Evolutionary conservation across 2,113 vertebrate genomes (phyloP).

Genomic region (Aythya baeri): DNA sequence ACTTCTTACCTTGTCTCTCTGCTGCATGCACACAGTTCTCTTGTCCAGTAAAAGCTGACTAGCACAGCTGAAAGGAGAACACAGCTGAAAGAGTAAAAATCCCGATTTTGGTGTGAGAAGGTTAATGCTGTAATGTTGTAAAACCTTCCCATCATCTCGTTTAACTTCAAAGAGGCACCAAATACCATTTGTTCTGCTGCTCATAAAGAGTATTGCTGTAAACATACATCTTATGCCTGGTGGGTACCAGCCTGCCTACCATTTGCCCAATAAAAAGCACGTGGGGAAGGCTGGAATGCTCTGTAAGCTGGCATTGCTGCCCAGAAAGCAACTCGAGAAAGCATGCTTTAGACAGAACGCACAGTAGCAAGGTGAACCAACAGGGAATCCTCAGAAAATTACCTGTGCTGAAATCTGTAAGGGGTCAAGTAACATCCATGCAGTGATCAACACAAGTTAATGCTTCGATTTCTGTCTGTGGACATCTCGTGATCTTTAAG

Average conservation of each 20-base stretch:
- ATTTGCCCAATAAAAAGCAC: background rate
- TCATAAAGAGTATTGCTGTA: background rate
- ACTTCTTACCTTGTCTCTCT: background rate
- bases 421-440: background rate
- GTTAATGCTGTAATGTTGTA: background rate
- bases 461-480: background rate
- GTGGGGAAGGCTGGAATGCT: background rate
- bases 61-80: background rate
- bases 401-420: background rate
- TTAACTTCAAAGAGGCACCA: background rate
- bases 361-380: background rate
- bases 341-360: background rate
- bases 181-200: background rate
- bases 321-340: background rate
- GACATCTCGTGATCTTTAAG: background rate
- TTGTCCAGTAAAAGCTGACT: background rate
- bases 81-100: background rate
- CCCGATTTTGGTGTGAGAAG: background rate
- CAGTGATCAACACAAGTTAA: background rate
- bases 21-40: background rate
- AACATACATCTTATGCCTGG: background rate
- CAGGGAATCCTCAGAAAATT: background rate
- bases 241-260: background rate
- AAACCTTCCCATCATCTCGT: background rate
- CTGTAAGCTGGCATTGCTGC: background rate